Evolutionary conservation across 2,113 vertebrate genomes (phyloP).

Genomic region (Dasyurus viverrinus): DNA sequence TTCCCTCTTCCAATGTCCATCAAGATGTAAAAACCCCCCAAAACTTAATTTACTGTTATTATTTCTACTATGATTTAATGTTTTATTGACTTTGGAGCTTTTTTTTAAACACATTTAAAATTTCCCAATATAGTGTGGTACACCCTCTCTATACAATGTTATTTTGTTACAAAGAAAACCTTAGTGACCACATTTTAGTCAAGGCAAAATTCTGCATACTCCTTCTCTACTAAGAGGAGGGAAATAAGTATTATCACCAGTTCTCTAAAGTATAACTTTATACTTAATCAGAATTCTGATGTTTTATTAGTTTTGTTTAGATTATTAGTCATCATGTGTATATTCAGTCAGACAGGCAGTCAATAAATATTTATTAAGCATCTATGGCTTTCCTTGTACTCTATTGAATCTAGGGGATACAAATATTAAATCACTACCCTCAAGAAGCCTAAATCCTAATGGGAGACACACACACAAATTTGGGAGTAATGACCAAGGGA

Average conservation of each 20-base stretch:
- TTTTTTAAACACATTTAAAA: not conserved
- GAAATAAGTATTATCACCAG: not conserved
- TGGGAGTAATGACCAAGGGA: no score
- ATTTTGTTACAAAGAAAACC: not conserved
- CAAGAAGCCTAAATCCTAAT: no score
- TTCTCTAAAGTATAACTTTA: not conserved
- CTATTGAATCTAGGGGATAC: no score
- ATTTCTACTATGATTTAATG: not conserved
- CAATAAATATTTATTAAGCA: not conserved
- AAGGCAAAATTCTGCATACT: not conserved
- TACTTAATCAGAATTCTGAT: not conserved
- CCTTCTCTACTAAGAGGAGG: not conserved
- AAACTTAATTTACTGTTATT: no score
- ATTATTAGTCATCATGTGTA: not conserved
- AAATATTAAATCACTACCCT: no score
- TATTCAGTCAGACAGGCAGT: not conserved
- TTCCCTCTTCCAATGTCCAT: not conserved
- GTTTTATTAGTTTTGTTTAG: not conserved
- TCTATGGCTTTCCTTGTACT: no score
- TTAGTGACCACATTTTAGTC: not conserved
- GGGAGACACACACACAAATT: no score
- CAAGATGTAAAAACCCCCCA: not conserved
- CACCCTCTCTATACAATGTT: no score
- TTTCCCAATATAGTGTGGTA: not conserved
- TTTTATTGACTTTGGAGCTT: no score